Evolutionary conservation across 2,888 invertebrate species (phyloP).

Genomic region (Frankliniella fusca): DNA sequence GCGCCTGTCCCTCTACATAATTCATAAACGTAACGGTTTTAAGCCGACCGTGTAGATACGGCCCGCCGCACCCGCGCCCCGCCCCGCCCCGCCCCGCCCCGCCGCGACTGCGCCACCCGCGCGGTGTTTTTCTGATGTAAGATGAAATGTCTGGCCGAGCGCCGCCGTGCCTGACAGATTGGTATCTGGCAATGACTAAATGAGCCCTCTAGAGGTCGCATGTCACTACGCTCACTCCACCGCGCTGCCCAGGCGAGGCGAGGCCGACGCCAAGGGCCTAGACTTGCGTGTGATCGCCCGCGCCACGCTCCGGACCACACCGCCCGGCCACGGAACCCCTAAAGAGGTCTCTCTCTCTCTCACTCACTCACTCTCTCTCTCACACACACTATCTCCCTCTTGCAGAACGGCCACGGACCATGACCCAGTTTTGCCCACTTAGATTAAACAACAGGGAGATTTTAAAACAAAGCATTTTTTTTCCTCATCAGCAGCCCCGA

Average conservation of each 20-base stretch:
- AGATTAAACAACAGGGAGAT: too few species aligned
- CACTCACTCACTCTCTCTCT: too few species aligned
- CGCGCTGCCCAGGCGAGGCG: not conserved
- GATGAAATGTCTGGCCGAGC: not conserved
- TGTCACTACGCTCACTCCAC: not conserved
- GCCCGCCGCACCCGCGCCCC: too few species aligned
- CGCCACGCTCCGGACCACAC: too few species aligned
- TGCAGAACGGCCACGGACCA: too few species aligned
- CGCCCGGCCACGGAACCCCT: too few species aligned
- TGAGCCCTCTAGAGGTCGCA: not conserved
- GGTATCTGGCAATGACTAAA: conserved; percentile 24
- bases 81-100: not conserved
- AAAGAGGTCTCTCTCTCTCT: too few species aligned
- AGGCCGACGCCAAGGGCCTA: too few species aligned
- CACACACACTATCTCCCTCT: too few species aligned
- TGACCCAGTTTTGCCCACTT: too few species aligned
- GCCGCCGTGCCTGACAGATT: conserved; percentile 10
- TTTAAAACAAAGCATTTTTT: too few species aligned
- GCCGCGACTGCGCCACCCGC: not conserved
- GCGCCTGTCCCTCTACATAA: not conserved
- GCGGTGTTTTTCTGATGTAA: conserved; percentile 10
- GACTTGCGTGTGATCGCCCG: not conserved
- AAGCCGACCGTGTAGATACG: not conserved
- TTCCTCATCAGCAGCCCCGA: too few species aligned
- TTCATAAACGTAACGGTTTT: conserved; percentile 21